phyloP scores from a whole-genome alignment of 1,140 invertebrate genomes.

The Cherax quadricarinatus region DNA sequence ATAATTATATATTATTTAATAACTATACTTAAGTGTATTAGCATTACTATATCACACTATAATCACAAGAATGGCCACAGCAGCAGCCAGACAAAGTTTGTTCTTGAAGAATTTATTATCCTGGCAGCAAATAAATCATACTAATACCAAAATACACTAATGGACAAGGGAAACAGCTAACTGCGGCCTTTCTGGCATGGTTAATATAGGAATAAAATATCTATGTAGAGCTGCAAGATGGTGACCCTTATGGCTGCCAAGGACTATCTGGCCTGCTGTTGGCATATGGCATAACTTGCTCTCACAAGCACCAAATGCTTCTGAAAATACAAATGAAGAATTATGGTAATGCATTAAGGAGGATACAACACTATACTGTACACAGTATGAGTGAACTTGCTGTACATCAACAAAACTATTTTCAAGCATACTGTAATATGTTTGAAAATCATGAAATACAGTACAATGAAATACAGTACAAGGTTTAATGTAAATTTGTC shows the following conservation, averaged over 20 bases:
- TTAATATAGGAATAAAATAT: constrained; percentile 26
- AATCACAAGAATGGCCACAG: constrained; percentile 64
- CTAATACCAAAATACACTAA: neutral
- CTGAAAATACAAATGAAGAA: constrained; percentile 8
- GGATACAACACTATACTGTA: too few relatives aligned
- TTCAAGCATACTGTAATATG: too few relatives aligned
- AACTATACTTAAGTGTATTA: constrained; percentile 32
- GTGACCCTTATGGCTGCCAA: constrained; percentile 47
- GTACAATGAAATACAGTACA: too few relatives aligned
- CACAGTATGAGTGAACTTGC: too few relatives aligned
- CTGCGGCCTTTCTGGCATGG: constrained; percentile 30
- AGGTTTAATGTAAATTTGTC: too few relatives aligned
- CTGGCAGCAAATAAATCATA: constrained; percentile 24
- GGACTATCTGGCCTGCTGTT: constrained; percentile 50
- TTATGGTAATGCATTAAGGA: too few relatives aligned
- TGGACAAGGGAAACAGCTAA: constrained; percentile 19
- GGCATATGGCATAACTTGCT: constrained; percentile 67
- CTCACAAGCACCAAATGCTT: constrained; percentile 66
- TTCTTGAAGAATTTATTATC: constrained; percentile 8
- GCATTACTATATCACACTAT: constrained; percentile 58
- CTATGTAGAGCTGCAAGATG: constrained; percentile 36
- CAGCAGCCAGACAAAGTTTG: constrained; percentile 33
- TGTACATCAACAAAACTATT: too few relatives aligned
- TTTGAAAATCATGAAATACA: too few relatives aligned
- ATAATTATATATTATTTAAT: constrained; percentile 43